phyloP scores from a whole-genome alignment of 37 sponge, comb jelly and placozoan genomes.

The Chondrilla cf. caribensis region DNA sequence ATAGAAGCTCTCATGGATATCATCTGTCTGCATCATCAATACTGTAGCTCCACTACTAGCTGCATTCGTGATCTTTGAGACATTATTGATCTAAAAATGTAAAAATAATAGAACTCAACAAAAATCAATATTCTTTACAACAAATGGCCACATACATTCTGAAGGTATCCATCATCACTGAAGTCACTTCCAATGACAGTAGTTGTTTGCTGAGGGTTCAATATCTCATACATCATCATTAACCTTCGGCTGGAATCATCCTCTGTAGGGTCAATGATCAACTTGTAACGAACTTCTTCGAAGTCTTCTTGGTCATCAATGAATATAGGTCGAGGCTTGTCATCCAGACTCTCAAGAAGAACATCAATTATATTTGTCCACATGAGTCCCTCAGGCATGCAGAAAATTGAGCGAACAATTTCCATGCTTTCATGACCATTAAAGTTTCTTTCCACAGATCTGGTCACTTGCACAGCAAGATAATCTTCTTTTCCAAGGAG shows the following conservation, averaged over 20 bases:
- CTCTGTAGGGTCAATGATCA: slow-evolving; percentile 83
- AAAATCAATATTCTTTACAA: background rate
- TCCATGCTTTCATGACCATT: slow-evolving; percentile 45
- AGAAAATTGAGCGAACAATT: background rate
- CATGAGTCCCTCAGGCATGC: background rate
- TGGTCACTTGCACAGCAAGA: slow-evolving; percentile 48
- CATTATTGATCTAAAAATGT: slow-evolving; percentile 56
- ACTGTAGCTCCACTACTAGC: slow-evolving; percentile 83
- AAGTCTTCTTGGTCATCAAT: slow-evolving; percentile 44
- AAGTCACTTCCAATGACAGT: slow-evolving; percentile 78
- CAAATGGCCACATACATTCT: slow-evolving; percentile 36
- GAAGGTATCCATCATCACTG: slow-evolving; percentile 72
- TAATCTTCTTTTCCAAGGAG: background rate
- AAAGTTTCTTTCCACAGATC: slow-evolving; percentile 86
- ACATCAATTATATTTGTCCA: slow-evolving; percentile 45
- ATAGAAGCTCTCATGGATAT: slow-evolving; percentile 90
- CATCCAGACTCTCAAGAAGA: slow-evolving; percentile 56
- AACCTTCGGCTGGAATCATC: slow-evolving; percentile 70
- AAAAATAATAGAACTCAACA: background rate
- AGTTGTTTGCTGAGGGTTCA: slow-evolving; percentile 43
- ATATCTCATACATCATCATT: slow-evolving; percentile 65
- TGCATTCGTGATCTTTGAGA: slow-evolving; percentile 74
- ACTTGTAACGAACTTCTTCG: slow-evolving; percentile 73
- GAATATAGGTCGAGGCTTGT: slow-evolving; percentile 21
- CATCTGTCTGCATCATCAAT: slow-evolving; percentile 79